A percentile compares a stretch with the other conserved stretches of the same genome.
phyloP scores from a whole-genome alignment of 2,113 vertebrate genomes.

The Alosa alosa region DNA sequence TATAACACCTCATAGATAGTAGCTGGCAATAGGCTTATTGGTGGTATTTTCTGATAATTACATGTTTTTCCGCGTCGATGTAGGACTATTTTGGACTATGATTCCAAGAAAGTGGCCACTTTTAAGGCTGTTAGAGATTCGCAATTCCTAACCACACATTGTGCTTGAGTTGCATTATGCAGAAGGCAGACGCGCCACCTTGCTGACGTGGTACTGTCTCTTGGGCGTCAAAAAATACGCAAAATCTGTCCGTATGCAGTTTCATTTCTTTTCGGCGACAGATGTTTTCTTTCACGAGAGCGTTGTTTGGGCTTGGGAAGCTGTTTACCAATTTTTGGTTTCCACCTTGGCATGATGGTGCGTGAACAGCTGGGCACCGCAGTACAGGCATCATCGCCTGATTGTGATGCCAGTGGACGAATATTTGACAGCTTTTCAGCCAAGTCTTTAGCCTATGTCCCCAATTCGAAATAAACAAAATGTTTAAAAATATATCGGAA shows the following conservation, averaged over 20 bases:
- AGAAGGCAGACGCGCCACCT: not conserved
- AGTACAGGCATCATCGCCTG: not conserved
- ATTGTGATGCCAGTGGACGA: not conserved
- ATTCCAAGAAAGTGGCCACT: not conserved
- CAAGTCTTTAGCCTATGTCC: too few relatives aligned
- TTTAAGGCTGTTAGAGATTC: not conserved
- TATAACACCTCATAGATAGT: too few relatives aligned
- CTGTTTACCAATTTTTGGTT: conserved; percentile 28
- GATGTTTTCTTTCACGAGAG: conserved; percentile 55
- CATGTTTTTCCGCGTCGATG: not conserved
- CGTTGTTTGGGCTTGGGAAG: conserved; percentile 70
- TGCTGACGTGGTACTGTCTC: not conserved
- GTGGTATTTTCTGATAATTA: too few relatives aligned
- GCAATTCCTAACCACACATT: not conserved
- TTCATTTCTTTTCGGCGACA: conserved; percentile 41
- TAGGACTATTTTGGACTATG: not conserved
- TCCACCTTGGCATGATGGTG: not conserved
- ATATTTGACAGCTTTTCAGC: not conserved
- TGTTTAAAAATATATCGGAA: too few relatives aligned
- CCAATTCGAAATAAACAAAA: too few relatives aligned
- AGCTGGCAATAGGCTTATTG: too few relatives aligned
- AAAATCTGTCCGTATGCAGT: not conserved
- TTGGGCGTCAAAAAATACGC: not conserved
- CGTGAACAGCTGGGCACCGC: not conserved
- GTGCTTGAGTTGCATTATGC: not conserved